Evolutionary conservation across 2,797 vertebrate genomes (phyloP).

Genomic region (Coendou prehensilis): DNA sequence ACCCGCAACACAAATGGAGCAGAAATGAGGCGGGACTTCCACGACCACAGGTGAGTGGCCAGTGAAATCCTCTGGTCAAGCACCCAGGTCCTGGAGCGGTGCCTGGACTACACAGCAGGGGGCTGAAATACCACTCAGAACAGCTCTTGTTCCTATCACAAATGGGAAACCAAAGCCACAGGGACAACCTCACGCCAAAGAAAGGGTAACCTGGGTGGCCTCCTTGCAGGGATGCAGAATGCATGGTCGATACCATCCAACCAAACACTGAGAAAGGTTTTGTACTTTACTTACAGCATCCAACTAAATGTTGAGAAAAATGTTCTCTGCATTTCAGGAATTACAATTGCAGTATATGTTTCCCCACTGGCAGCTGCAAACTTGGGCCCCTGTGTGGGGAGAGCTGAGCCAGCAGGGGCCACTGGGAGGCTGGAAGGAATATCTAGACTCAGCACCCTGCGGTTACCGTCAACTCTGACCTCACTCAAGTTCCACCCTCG

Average conservation of each 20-base stretch:
- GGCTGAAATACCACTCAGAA: background rate
- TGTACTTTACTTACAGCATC: background rate
- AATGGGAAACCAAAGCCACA: background rate
- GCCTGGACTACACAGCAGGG: background rate
- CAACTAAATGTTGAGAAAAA: background rate
- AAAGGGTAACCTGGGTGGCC: background rate
- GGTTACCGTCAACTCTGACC: background rate
- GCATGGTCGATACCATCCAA: fast-evolving
- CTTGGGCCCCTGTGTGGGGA: fast-evolving
- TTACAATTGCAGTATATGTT: background rate
- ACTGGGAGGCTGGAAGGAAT: background rate
- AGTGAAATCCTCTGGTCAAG: fast-evolving
- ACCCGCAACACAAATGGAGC: fast-evolving
- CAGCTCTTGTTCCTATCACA: background rate
- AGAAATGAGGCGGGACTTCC: fast-evolving
- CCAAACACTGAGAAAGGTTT: background rate
- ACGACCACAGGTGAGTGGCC: too few relatives aligned
- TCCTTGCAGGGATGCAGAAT: fast-evolving
- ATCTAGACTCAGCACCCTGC: background rate
- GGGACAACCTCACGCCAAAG: background rate
- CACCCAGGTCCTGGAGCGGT: fast-evolving
- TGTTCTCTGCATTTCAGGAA: background rate
- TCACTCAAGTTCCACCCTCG: background rate
- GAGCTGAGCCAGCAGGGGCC: background rate
- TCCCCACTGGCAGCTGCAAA: background rate